Percentiles rank a stretch among this genome's conserved stretches.
These are phyloP conservation scores for Strix occidentalis DNA, from an alignment of 2,797 vertebrate genomes.

Conservation along the genomic window DNA sequence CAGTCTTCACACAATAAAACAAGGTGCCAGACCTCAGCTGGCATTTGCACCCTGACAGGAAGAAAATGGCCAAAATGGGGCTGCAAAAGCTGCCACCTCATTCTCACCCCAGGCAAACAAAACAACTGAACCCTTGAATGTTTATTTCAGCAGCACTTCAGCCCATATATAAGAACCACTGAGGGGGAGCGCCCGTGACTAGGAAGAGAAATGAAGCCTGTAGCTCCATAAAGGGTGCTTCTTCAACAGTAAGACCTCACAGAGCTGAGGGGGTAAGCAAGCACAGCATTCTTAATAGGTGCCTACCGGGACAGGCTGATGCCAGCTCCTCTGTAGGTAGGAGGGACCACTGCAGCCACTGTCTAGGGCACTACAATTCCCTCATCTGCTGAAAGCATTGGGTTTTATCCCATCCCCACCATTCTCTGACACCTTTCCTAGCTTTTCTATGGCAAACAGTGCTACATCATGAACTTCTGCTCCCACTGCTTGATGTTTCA, in stretches of 20 bases:
- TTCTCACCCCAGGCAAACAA: conserved; percentile 41
- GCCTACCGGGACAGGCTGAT: not conserved
- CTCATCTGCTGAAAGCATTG: not conserved
- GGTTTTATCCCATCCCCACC: not conserved
- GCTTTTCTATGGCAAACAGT: not conserved
- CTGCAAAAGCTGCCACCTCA: conserved; percentile 64
- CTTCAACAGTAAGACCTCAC: not conserved
- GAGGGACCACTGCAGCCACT: not conserved
- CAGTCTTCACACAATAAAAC: conserved; percentile 72
- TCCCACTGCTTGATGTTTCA: not conserved
- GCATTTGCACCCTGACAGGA: conserved; percentile 42
- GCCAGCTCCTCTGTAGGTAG: not conserved
- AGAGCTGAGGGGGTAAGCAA: not conserved
- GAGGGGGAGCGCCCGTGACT: not conserved
- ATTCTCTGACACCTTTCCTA: not conserved
- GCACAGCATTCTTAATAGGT: not conserved
- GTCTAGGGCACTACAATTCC: not conserved
- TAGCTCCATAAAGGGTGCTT: not conserved
- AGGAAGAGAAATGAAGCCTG: not conserved
- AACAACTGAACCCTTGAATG: not conserved
- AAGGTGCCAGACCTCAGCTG: conserved; percentile 76
- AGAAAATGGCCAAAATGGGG: conserved; percentile 33
- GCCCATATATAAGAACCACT: conserved; percentile 23
- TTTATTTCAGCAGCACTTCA: conserved; percentile 24
- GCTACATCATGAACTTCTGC: not conserved